Evolutionary conservation across 2,888 invertebrate genomes (phyloP), one percentile per base, ranked within the genome.

Genomic region (Apocheima hispidaria): DNA sequence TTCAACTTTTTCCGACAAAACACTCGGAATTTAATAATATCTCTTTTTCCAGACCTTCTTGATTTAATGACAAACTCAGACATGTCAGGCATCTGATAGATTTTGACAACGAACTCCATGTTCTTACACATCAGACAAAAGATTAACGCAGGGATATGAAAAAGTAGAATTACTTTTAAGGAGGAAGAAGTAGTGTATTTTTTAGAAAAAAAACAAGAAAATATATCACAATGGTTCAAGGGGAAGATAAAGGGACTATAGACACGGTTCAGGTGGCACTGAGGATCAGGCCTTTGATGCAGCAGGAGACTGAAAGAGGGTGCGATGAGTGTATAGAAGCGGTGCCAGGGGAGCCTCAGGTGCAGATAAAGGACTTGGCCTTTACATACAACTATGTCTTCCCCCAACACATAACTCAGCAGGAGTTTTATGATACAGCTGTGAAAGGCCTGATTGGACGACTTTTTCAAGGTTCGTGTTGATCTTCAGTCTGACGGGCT

Each of bases 301-400:
- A 92, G 35, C 94, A 93, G 23, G 98, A 98, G 87, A 83, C 93
- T 0, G 94, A 94, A 0, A 94, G 95, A 73, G 97, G 97, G 0
- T 98, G 97, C 74, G 94, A 95, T 60, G 93, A 94, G 60, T 96
- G 97, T 65, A 90, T 98, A 7, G 94, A 95, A 20, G 94, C 95
- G 1, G 92, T 95, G 1, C 79, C 93, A 0, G 94, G 94, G 0
- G 91, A 94, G 58, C 94, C 95, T 0, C 97, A 97, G 84, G 94
- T 97, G 1, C 92, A 95, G 53, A 94, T 98, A 1, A 93, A 94
- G 51, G 95, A 96, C 48, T 94, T 96, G 66, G 93, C 95, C 0
- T 98, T 97, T 71, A 96, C 97, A 0, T 98, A 95, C 77, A 98
- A 98, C 83, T 94, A 96, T 93, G 97, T 97, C 0, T 97, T 97